Percentiles rank a stretch among this genome's conserved stretches.
Conservation (phyloP, 35 echinoderm and acorn worm genomes). For the Apostichopus californicus region DNA sequence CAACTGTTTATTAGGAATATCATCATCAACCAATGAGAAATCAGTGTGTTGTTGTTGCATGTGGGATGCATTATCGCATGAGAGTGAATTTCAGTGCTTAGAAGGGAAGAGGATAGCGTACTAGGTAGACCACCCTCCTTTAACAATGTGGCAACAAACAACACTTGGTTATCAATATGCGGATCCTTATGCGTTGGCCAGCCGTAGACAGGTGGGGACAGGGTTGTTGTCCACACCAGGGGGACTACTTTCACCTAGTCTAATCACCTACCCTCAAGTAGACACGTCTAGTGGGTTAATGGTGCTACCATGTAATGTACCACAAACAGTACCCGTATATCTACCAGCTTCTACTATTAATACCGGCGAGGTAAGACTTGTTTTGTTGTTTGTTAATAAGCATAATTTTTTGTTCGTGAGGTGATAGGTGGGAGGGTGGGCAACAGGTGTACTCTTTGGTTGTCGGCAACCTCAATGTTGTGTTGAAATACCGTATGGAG, state of each 20-base stretch:
- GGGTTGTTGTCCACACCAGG: constrained; percentile 43
- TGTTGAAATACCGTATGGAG: too few species aligned
- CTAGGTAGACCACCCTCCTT: neutral
- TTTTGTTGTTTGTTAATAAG: too few species aligned
- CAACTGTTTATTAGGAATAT: neutral
- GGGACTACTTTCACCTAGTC: constrained; percentile 8
- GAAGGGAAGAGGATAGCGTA: neutral
- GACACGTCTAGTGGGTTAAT: constrained; percentile 26
- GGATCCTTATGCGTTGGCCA: constrained; percentile 24
- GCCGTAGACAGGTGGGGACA: constrained; percentile 25
- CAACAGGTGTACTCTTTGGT: too few species aligned
- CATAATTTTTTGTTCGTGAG: too few species aligned
- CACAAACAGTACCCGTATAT: constrained; percentile 30
- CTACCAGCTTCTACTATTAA: constrained; percentile 1
- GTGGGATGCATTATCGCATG: neutral
- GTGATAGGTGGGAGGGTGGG: too few species aligned
- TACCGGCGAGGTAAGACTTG: neutral
- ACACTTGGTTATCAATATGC: constrained; percentile 25
- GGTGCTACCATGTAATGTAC: constrained; percentile 35
- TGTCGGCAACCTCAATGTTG: too few species aligned
- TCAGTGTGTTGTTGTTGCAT: neutral
- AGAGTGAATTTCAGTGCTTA: constrained; percentile 1
- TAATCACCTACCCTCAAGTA: constrained; percentile 38
- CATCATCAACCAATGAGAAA: neutral
- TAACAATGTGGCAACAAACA: constrained; percentile 39